phyloP scores from a whole-genome alignment of 2,113 vertebrate genomes.

The Ailuropoda melanoleuca region DNA sequence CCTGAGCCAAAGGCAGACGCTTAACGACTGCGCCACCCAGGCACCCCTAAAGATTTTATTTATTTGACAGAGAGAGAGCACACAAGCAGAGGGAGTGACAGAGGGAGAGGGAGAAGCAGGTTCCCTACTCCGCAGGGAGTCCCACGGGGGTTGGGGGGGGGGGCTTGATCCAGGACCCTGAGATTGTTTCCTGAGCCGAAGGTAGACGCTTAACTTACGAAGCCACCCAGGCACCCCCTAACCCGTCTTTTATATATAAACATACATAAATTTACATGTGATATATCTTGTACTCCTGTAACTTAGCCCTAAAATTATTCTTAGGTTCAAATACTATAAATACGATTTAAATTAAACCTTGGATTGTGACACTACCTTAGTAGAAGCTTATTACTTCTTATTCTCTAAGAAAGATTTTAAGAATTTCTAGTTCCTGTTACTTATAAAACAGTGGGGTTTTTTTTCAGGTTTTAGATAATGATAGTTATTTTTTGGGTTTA shows the following conservation, averaged over 20 bases:
- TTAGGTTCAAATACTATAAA: not conserved
- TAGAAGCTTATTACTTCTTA: not conserved
- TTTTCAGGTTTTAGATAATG: not conserved
- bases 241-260: not conserved
- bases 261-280: not conserved
- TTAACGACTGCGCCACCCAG: too few relatives aligned
- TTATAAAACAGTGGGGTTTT: not conserved
- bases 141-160: too few relatives aligned
- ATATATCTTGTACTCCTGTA: not conserved
- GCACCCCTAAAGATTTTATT: too few relatives aligned
- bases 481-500: not conserved
- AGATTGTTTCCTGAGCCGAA: too few relatives aligned
- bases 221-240: not conserved
- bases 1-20: too few relatives aligned
- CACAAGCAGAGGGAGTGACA: too few relatives aligned
- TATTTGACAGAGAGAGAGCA: too few relatives aligned
- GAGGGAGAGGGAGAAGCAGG: too few relatives aligned
- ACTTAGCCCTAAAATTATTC: not conserved
- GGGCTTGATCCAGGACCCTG: too few relatives aligned
- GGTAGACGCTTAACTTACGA: too few relatives aligned
- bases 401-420: not conserved
- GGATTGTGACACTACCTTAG: not conserved
- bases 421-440: not conserved
- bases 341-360: constrained; percentile 13
- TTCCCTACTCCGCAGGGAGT: too few relatives aligned